Base-by-base conservation (phyloP, 2,113 vertebrate genomes). In the Calypte anna region DNA sequence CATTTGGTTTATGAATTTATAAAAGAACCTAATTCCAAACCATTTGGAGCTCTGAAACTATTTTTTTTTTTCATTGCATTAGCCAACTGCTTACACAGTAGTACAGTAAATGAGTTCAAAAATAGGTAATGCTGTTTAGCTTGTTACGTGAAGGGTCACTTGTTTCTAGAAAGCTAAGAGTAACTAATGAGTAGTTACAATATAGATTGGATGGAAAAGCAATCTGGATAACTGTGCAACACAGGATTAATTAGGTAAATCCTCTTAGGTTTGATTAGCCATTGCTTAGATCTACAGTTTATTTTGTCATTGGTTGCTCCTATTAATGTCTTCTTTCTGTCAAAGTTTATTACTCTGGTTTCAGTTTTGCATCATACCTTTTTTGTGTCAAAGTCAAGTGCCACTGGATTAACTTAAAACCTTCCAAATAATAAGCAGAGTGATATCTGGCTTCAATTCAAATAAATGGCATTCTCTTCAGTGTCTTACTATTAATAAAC, bases 221-320 rank as follows among this genome's bases (percentile, higher is more conserved):
- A 93, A 96, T 96, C 94, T 96, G 82, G 94, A 91, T 95, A 91
- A 74, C 87, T 96, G 83, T 83, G 92, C 92, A 78, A 89, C 93
- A 93, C 50, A 81, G 91, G 96, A 97, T 96, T 97, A 97, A 97
- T 92, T 95, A 97, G 88, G 72, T 64, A 97, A 98, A 98, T 97
- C 97, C 92, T 95, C 95, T 97, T 97, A 97, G 28, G 59, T 80
- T 92, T 97, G 94, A 96, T 97, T 97, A 97, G 94, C 87, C 28
- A 25, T 80, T 94, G 96, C 90, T 89, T 91, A 94, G 91, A 94
- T 82, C 77, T 70, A 54, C 73, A 75, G 44, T 96, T 79, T 82
- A 38, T 77, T 95, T 94, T 96, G 86, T 87, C 70, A 87, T 57
- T 82, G 75, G 72, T 81, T 90, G 86, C 91, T 96, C 53, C 91